Evolutionary conservation across 2,888 invertebrate genomes (phyloP).

Genomic region (Lithosia quadra): DNA sequence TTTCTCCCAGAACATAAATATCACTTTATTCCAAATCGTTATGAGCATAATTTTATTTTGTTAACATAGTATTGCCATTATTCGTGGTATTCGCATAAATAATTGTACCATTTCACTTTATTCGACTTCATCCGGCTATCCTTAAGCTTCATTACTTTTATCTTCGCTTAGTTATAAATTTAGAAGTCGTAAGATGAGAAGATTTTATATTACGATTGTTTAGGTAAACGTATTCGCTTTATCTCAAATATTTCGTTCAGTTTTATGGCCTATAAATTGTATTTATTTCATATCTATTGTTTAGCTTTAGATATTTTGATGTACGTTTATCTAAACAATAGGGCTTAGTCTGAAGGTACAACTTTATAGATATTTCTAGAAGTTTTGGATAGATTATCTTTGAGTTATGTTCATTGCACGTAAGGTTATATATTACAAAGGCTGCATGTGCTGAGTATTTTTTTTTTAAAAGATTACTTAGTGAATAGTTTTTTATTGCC

Average conservation of each 20-base stretch:
- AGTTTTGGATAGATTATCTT: background rate
- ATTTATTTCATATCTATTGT: constrained; percentile 17
- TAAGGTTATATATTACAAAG: no score
- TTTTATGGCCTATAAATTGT: constrained; percentile 17
- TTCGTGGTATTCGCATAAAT: background rate
- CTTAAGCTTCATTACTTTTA: background rate
- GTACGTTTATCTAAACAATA: constrained; percentile 8
- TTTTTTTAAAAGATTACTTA: background rate
- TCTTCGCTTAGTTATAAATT: constrained; percentile 4
- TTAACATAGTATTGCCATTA: background rate
- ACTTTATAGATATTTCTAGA: constrained; percentile 3
- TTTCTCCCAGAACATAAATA: background rate
- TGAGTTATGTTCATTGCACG: background rate
- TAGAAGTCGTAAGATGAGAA: background rate
- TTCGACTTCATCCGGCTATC: background rate
- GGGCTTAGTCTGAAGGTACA: background rate
- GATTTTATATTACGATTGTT: constrained; percentile 9
- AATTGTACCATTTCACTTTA: background rate
- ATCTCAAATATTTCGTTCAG: constrained; percentile 10
- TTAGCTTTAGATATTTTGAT: constrained; percentile 13
- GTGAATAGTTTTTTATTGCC: background rate
- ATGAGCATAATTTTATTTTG: background rate
- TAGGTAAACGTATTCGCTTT: constrained; percentile 10
- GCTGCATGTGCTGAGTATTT: background rate
- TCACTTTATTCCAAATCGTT: background rate